A percentile compares a stretch with the other conserved stretches of the same genome.
Evolutionary conservation across 2,113 vertebrate genomes (phyloP).

Genomic region (Nicator chloris): DNA sequence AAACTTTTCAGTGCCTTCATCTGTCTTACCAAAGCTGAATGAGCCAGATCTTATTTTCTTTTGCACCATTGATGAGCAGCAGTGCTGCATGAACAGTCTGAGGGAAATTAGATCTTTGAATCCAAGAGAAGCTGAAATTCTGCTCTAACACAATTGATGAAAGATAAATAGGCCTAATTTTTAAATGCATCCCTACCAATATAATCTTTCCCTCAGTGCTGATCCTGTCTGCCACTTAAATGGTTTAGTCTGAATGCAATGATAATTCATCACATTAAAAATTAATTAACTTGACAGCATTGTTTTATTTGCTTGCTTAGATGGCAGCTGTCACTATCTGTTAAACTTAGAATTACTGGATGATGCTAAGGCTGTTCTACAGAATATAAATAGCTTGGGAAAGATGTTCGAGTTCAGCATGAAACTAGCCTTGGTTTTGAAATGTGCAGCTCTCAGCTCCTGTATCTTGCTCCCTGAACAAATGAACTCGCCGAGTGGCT

Average conservation of each 20-base stretch:
- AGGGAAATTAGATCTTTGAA: not conserved
- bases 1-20: not conserved
- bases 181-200: not conserved
- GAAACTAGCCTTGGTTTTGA: not conserved
- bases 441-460: not conserved
- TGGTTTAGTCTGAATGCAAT: not conserved
- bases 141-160: not conserved
- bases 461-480: not conserved
- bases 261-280: conserved; percentile 33
- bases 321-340: conserved; percentile 35
- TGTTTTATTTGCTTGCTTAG: conserved; percentile 43
- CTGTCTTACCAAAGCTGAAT: not conserved
- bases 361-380: not conserved
- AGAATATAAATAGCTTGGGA: conserved; percentile 18
- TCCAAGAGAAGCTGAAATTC: not conserved
- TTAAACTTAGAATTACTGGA: not conserved
- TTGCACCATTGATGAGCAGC: not conserved
- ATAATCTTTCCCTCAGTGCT: not conserved
- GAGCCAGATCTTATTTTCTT: not conserved
- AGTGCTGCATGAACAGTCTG: not conserved
- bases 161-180: not conserved
- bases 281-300: conserved; percentile 36
- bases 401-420: not conserved
- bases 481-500: not conserved
- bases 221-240: not conserved